Evolutionary conservation across 2,888 invertebrate genomes (phyloP).

Genomic region (Drosophila birchii): DNA sequence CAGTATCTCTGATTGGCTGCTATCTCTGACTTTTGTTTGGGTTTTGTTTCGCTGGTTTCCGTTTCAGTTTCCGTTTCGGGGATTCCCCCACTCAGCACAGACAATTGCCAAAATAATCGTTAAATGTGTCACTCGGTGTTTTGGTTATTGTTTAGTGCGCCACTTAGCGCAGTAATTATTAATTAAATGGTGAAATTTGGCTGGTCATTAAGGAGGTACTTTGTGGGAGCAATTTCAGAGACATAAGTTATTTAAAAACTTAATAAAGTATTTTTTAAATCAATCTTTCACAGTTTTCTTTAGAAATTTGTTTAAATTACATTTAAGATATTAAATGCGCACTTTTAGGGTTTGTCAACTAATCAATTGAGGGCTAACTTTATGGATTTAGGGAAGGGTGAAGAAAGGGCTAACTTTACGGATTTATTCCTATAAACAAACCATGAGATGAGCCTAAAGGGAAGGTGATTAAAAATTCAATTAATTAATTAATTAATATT

Average conservation of each 20-base stretch:
- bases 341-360: too few species aligned
- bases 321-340: too few species aligned
- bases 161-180: neutral
- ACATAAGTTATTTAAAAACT: too few species aligned
- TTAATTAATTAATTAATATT: too few species aligned
- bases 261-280: too few species aligned
- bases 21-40: slow-evolving; percentile 9
- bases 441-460: too few species aligned
- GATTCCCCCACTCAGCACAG: slow-evolving; percentile 20
- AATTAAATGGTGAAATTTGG: neutral
- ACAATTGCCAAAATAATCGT: slow-evolving; percentile 5
- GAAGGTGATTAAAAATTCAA: too few species aligned
- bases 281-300: too few species aligned
- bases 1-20: slow-evolving; percentile 14
- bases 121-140: slow-evolving; percentile 6
- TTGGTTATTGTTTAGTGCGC: slow-evolving; percentile 8
- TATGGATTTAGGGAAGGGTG: too few species aligned
- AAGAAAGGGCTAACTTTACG: too few species aligned
- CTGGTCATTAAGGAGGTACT: neutral
- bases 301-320: too few species aligned
- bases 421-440: too few species aligned
- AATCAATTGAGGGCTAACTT: neutral
- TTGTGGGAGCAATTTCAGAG: neutral
- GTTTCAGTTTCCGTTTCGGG: slow-evolving; percentile 13
- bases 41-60: slow-evolving; percentile 14